Evolutionary conservation across 2,797 vertebrate species (phyloP), one percentile per base, ranked within the genome.

Genomic region (Coilia nasus): DNA sequence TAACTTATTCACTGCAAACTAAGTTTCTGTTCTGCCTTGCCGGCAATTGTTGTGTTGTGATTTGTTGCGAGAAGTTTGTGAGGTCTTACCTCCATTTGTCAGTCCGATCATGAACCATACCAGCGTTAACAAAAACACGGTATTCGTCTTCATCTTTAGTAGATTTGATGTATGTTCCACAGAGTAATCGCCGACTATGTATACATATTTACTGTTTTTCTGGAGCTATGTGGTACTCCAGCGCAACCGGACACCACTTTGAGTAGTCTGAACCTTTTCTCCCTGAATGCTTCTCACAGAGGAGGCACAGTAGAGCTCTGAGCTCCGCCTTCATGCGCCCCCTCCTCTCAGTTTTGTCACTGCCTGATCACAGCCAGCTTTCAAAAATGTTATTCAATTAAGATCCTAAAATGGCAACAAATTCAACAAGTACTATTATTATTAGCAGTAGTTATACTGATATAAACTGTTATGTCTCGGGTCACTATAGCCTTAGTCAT

Each of bases 11-110:
- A n/a, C 71, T 19, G 31, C 17, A 78, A 78, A 41, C 19, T 5
- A 9, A 19, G 6, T 19, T 78, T 44, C 35, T 5, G 17, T 78
- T 1, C 19, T 19, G 17, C 17, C 71, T 21, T 3, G 7, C 35
- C 71, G 71, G 71, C 35, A 78, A 44, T 44, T 78, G 35, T 21
- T 78, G 41, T 78, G 60, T 64, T 64, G 35, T 17, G 15, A 78
- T 78, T 78, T 78, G 17, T 78, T 78, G 71, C 71, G 35, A 35
- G 31, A 78, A 44, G 31, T 78, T 78, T 35, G 17, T 44, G 11
- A 21, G 71, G 64, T 56, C 85, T 88, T 87, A 92, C 91, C 91
- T 87, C 91, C 91, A 28, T 87, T 67, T 31, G 88, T 87, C 80
- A 86, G 67, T 78, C 85, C 87, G 56, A 85, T 64, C 12, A 90